Percentiles rank a stretch among this genome's conserved stretches.
Evolutionary conservation across 2,113 vertebrate species (phyloP).

Genomic region (Octodon degus): DNA sequence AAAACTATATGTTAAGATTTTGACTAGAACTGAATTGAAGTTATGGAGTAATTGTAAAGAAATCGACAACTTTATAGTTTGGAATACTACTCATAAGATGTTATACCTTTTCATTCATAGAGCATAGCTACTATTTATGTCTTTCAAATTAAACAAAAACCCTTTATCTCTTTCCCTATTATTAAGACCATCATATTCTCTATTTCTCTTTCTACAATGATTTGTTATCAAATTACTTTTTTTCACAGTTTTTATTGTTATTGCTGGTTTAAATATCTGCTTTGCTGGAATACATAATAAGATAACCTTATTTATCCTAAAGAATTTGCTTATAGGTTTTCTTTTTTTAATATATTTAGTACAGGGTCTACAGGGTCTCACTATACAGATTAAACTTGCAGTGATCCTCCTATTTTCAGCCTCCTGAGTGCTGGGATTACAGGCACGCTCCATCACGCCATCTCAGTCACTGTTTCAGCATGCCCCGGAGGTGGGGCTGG

Average conservation of each 20-base stretch:
- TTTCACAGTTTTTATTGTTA: background rate
- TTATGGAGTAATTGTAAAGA: background rate
- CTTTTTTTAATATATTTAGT: no score
- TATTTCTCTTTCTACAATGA: constrained; percentile 9
- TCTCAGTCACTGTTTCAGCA: no score
- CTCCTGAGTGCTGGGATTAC: no score
- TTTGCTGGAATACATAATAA: background rate
- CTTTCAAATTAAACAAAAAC: background rate
- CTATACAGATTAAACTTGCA: no score
- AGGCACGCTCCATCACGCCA: no score
- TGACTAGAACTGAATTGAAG: constrained; percentile 2
- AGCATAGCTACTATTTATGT: background rate
- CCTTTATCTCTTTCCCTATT: background rate
- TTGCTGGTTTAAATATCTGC: background rate
- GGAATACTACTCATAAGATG: background rate
- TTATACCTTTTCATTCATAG: background rate
- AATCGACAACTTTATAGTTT: background rate
- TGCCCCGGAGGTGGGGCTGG: no score
- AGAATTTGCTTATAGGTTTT: background rate
- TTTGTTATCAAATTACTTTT: constrained; percentile 28
- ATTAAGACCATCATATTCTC: background rate
- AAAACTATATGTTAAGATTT: background rate
- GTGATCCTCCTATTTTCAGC: no score
- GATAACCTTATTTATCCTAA: background rate
- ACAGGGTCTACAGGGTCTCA: no score